phyloP scores from a whole-genome alignment of 2,888 invertebrate genomes.

The Caenorhabditis virilis region DNA sequence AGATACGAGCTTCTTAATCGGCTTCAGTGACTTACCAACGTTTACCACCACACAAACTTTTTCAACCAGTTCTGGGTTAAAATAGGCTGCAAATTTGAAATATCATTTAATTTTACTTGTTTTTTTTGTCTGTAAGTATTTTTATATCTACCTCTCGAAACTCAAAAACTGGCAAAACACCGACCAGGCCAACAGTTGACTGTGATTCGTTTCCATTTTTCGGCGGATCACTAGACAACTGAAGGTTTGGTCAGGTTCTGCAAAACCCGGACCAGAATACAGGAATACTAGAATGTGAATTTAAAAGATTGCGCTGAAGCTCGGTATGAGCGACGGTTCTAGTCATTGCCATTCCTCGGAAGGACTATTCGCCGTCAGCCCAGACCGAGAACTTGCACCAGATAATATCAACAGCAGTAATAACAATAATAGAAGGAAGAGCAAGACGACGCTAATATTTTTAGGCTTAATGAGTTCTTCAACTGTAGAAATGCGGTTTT shows the following conservation, averaged over 20 bases:
- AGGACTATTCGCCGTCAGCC: conserved; percentile 30
- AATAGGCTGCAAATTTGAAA: too few relatives aligned
- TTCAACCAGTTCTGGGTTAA: too few relatives aligned
- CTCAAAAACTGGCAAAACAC: neutral
- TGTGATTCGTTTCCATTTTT: conserved; percentile 42
- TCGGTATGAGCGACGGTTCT: conserved; percentile 35
- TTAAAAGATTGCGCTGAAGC: conserved; percentile 1
- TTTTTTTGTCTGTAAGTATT: neutral
- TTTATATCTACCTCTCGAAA: too few relatives aligned
- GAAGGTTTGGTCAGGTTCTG: conserved; percentile 11
- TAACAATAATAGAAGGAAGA: neutral
- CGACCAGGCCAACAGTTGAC: conserved; percentile 48
- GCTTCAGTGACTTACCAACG: too few relatives aligned
- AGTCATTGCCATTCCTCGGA: conserved; percentile 33
- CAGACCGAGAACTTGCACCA: conserved; percentile 10
- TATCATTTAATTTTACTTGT: neutral
- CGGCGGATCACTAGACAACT: conserved; percentile 49
- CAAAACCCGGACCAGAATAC: neutral
- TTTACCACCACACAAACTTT: too few relatives aligned
- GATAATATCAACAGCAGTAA: neutral
- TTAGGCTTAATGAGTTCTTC: neutral
- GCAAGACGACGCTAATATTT: neutral
- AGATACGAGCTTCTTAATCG: too few relatives aligned
- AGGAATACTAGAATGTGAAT: conserved; percentile 3
- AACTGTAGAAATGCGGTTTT: conserved; percentile 11